phyloP scores from a whole-genome alignment of 2,113 vertebrate species.

The Megaceryle torquata region DNA sequence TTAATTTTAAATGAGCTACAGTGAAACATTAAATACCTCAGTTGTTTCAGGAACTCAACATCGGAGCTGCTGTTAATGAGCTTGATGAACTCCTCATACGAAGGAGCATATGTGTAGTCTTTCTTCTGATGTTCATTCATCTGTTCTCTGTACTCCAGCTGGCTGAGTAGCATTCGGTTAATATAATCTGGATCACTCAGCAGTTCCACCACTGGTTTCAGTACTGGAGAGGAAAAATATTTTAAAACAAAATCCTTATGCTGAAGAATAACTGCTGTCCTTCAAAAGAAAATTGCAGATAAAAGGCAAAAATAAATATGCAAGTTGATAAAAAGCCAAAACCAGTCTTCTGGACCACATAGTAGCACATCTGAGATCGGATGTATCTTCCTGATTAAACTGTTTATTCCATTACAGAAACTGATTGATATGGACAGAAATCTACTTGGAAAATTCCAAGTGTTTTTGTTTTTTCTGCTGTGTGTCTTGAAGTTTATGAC shows the following conservation, averaged over 20 bases:
- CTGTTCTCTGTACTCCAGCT: slow-evolving; percentile 94
- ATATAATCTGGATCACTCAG: slow-evolving; percentile 97
- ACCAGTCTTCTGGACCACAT: background rate
- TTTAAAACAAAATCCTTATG: slow-evolving; percentile 24
- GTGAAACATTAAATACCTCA: slow-evolving; percentile 81
- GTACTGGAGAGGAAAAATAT: slow-evolving; percentile 74
- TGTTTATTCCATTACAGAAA: background rate
- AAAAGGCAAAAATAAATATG: slow-evolving; percentile 10
- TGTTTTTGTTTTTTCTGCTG: background rate
- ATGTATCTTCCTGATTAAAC: background rate
- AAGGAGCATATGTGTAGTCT: slow-evolving; percentile 96
- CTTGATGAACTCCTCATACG: slow-evolving; percentile 98
- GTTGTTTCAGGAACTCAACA: slow-evolving; percentile 94
- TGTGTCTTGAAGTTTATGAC: background rate
- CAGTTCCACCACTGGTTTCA: slow-evolving; percentile 92
- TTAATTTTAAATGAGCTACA: background rate
- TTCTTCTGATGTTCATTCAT: slow-evolving; percentile 94
- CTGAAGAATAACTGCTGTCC: background rate
- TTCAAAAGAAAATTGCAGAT: background rate
- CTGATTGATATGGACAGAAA: background rate
- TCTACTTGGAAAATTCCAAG: background rate
- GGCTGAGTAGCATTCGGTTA: slow-evolving; percentile 91
- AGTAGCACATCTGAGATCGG: background rate
- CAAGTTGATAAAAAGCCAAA: background rate
- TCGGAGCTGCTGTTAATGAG: slow-evolving; percentile 93